Evolutionary conservation across 2,888 invertebrate species (phyloP).

Genomic region (Netelia fuscicornis): DNA sequence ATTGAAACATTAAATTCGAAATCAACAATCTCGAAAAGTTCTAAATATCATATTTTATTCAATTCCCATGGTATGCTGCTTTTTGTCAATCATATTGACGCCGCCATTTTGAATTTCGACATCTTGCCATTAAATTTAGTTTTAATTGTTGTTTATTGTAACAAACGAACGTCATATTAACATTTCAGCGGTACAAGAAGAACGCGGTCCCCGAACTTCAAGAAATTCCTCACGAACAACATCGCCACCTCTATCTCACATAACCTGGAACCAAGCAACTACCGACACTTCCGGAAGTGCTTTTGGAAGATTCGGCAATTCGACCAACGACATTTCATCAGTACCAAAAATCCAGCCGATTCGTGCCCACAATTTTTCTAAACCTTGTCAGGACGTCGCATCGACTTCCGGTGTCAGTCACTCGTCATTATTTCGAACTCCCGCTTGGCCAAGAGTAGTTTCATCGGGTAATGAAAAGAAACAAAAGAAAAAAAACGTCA

Average conservation of each 20-base stretch:
- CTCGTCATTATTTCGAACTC: slow-evolving; percentile 61
- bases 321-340: slow-evolving; percentile 3
- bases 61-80: too few relatives aligned
- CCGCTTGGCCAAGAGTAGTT: slow-evolving; percentile 67
- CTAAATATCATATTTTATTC: too few relatives aligned
- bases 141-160: too few relatives aligned
- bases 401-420: slow-evolving; percentile 56
- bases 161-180: neutral
- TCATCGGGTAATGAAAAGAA: slow-evolving; percentile 69
- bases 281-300: slow-evolving; percentile 50
- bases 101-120: too few relatives aligned
- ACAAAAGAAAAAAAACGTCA: too few relatives aligned
- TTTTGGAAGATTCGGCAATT: slow-evolving; percentile 37
- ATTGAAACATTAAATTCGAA: too few relatives aligned
- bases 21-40: neutral
- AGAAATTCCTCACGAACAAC: slow-evolving; percentile 76
- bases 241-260: slow-evolving; percentile 52
- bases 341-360: slow-evolving; percentile 52
- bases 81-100: too few relatives aligned
- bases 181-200: slow-evolving; percentile 91
- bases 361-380: slow-evolving; percentile 55
- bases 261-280: slow-evolving; percentile 56
- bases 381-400: slow-evolving; percentile 56
- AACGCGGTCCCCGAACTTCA: slow-evolving; percentile 91
- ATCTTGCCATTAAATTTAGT: too few relatives aligned